Conservation (phyloP, 35 echinoderm and acorn worm species). For the Heliocidaris tuberculata region DNA sequence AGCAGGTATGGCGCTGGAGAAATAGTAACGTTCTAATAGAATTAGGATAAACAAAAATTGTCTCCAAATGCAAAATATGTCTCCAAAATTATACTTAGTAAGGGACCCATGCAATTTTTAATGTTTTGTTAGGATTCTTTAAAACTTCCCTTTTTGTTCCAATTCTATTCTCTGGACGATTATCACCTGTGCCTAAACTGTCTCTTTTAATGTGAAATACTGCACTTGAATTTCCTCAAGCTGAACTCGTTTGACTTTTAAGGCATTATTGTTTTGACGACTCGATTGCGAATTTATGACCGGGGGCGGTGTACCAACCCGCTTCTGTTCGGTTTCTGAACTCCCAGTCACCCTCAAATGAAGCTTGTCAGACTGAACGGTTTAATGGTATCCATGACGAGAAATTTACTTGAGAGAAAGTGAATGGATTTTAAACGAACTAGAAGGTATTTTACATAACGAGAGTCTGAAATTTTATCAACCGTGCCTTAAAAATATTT, state of each 20-base stretch:
- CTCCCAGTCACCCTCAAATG: neutral
- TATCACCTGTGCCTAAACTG: neutral
- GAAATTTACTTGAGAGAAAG: neutral
- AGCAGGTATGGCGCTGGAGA: too few relatives aligned
- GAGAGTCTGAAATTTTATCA: too few relatives aligned
- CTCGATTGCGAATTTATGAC: neutral
- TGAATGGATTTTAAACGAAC: neutral
- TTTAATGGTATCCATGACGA: neutral
- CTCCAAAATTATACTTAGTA: too few relatives aligned
- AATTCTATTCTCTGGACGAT: neutral
- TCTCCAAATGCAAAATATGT: too few relatives aligned
- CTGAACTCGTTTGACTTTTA: constrained; percentile 4
- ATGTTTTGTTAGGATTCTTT: too few relatives aligned
- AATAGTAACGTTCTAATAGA: too few relatives aligned
- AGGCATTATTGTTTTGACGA: neutral
- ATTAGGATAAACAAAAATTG: too few relatives aligned
- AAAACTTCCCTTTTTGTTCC: neutral
- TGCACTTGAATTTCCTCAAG: neutral
- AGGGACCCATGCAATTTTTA: too few relatives aligned
- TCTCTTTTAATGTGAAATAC: neutral
- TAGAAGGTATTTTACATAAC: neutral
- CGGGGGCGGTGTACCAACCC: neutral
- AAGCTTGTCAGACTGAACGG: neutral
- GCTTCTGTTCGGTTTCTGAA: neutral
- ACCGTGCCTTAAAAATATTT: too few relatives aligned